A percentile compares a stretch with the other conserved stretches of the same genome.
phyloP scores from a whole-genome alignment of 2,113 vertebrate species.

The Setophaga coronata region DNA sequence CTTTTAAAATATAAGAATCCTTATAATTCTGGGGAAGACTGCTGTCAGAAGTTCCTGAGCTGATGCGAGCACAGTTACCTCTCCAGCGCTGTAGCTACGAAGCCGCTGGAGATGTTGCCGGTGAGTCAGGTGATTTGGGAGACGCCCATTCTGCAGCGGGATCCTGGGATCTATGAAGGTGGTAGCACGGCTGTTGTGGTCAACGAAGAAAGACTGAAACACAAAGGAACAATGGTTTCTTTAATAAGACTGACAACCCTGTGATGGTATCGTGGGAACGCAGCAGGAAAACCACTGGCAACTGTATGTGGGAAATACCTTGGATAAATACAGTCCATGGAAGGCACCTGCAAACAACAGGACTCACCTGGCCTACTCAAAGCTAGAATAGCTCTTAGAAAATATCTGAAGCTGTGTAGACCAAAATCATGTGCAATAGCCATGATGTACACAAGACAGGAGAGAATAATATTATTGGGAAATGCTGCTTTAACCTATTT shows the following conservation, averaged over 20 bases:
- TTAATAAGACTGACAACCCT: background rate
- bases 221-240: background rate
- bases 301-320: background rate
- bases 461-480: background rate
- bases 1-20: background rate
- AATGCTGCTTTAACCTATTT: background rate
- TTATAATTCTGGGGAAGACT: background rate
- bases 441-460: background rate
- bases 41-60: background rate
- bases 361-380: background rate
- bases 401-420: background rate
- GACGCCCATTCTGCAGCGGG: constrained; percentile 91
- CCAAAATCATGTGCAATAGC: background rate
- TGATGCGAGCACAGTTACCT: constrained; percentile 74
- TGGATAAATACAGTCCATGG: background rate
- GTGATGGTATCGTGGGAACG: background rate
- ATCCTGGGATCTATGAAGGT: constrained; percentile 98
- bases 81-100: constrained; percentile 96
- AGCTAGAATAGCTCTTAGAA: background rate
- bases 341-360: background rate
- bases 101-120: constrained; percentile 95
- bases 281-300: background rate
- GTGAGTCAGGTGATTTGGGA: constrained; percentile 91
- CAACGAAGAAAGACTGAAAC: constrained; percentile 94
- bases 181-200: constrained; percentile 97